phyloP scores from a whole-genome alignment of 2,797 vertebrate species.

The Hylomyscus alleni region DNA sequence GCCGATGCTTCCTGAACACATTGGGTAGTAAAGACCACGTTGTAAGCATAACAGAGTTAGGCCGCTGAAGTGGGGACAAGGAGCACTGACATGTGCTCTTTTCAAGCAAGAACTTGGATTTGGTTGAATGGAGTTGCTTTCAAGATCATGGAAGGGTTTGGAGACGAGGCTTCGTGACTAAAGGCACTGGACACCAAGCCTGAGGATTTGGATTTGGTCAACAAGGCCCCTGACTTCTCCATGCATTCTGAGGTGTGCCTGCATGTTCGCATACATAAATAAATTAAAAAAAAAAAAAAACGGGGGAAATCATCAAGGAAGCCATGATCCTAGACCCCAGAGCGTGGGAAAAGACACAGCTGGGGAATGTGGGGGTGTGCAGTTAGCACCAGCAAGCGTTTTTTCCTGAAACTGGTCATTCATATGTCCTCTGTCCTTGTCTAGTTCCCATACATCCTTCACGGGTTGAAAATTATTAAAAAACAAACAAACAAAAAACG shows the following conservation, averaged over 20 bases:
- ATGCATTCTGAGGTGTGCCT: not conserved
- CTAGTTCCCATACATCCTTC: not conserved
- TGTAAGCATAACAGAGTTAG: not conserved
- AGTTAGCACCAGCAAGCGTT: not conserved
- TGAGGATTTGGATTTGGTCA: not conserved
- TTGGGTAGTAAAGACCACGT: not conserved
- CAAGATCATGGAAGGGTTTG: not conserved
- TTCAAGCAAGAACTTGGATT: not conserved
- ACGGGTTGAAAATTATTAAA: not conserved
- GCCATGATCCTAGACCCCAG: not conserved
- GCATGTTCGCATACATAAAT: not conserved
- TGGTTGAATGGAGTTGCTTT: not conserved
- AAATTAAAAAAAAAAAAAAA: not conserved
- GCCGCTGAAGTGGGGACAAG: not conserved
- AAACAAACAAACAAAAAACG: not conserved
- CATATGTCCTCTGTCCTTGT: not conserved
- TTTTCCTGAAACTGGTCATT: not conserved
- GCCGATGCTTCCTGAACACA: not conserved
- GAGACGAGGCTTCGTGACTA: not conserved
- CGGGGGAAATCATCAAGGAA: not conserved
- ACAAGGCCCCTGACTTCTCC: not conserved
- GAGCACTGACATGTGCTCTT: not conserved
- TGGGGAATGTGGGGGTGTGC: no score
- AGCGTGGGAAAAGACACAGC: no score
- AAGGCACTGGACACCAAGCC: not conserved